Evolutionary conservation across 2,797 vertebrate species (phyloP), one percentile per base, ranked within the genome.

Genomic region (Danionella dracula): DNA sequence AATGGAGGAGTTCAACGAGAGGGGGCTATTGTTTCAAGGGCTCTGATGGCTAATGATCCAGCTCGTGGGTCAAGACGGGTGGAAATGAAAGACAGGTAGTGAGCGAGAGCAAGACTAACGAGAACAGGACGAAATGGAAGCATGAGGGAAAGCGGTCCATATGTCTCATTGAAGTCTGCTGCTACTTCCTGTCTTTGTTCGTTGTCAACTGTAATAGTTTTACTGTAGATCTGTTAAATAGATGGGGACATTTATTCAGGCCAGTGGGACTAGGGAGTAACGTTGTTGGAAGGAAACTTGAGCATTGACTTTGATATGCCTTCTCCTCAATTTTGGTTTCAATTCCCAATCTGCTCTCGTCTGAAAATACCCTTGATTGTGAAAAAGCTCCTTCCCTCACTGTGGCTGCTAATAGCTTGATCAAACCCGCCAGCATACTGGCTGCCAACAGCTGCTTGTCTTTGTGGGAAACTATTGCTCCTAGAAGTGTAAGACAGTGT

Each of bases 21-120:
- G 29, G 53, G 40, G 40, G 41, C 79, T 88, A 83, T 80, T 80
- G 88, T 90, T 90, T 88, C 88, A 89, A 84, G 82, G 76, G 79
- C 83, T 78, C 78, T 87, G 84, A 86, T 81, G 83, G 83, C 84
- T 87, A 86, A 88, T 89, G 85, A 87, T 88, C 84, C 77, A 84
- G 79, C 84, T 79, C 84, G 66, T 82, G 82, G 80, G 79, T 81
- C 81, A 77, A 79, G 75, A 80, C 51, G 66, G 72, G 15, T 68
- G 41, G 59, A 51, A 75, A 61, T 50, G 57, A 55, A 56, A 67
- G 57, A 76, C 71, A 67, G 79, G 74, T 53, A 48, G 48, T 4
- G 32, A 54, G 32, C 19, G 16, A 38, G 44, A 29, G 8, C 17
- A 48, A 49, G 35, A 57, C 42, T 8, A 40, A 48, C 53, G 17